A percentile compares a stretch with the other conserved stretches of the same genome.
Conservation (phyloP, 2,888 invertebrate genomes). For the Iphiclides podalirius region DNA sequence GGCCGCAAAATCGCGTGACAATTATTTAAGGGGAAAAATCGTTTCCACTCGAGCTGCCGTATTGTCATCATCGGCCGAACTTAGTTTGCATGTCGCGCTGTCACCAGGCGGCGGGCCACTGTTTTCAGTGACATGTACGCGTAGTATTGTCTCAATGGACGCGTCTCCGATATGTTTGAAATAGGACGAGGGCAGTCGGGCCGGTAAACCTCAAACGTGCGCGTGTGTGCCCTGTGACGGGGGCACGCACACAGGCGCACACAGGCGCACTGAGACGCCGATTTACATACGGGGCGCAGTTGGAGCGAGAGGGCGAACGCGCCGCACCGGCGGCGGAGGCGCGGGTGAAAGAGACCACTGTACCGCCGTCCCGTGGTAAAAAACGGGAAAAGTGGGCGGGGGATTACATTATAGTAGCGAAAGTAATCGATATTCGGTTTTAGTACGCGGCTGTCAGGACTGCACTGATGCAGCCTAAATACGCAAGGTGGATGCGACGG, state of each 20-base stretch:
- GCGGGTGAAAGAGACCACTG: slow-evolving; percentile 68
- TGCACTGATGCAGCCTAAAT: slow-evolving; percentile 74
- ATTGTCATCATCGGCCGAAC: slow-evolving; percentile 62
- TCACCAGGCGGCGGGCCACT: neutral
- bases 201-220: slow-evolving; percentile 69
- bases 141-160: slow-evolving; percentile 39
- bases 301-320: slow-evolving; percentile 49
- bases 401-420: slow-evolving; percentile 82
- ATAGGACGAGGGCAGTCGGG: slow-evolving; percentile 76
- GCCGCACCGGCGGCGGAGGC: slow-evolving; percentile 50
- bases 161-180: slow-evolving; percentile 69
- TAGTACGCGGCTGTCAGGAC: slow-evolving; percentile 77
- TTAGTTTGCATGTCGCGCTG: slow-evolving; percentile 49
- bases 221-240: slow-evolving; percentile 48
- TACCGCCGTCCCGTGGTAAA: slow-evolving; percentile 72
- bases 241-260: slow-evolving; percentile 55
- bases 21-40: too few relatives aligned
- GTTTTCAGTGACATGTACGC: slow-evolving; percentile 30
- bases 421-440: slow-evolving; percentile 82
- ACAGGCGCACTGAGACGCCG: slow-evolving; percentile 73
- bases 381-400: slow-evolving; percentile 80
- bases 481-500: slow-evolving; percentile 51
- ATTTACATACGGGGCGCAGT: slow-evolving; percentile 75
- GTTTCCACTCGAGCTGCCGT: slow-evolving; percentile 60
- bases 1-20: slow-evolving; percentile 38